Conservation (phyloP, 2,797 vertebrate species). For the Spea hammondii region DNA sequence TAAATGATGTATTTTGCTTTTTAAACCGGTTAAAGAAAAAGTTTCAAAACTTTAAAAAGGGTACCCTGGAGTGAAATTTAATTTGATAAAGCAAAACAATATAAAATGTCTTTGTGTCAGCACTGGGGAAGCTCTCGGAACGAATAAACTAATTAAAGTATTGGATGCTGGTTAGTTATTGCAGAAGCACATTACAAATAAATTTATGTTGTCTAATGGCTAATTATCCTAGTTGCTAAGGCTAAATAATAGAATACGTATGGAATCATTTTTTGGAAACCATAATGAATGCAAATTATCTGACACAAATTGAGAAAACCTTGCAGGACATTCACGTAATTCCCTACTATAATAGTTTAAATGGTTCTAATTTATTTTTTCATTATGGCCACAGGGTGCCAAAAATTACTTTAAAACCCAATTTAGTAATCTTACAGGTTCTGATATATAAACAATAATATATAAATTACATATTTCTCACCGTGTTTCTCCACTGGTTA, state of each 20-base stretch:
- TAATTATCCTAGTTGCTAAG: constrained; percentile 33
- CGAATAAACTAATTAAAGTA: constrained; percentile 37
- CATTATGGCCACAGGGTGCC: constrained; percentile 26
- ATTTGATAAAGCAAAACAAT: constrained; percentile 35
- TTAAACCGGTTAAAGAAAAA: constrained; percentile 38
- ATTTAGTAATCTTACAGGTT: constrained; percentile 18
- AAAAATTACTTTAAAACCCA: constrained; percentile 22
- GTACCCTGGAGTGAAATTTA: constrained; percentile 27
- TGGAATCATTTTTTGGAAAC: constrained; percentile 4
- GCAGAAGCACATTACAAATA: constrained; percentile 3
- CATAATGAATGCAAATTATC: constrained; percentile 42
- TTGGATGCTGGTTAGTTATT: constrained; percentile 8
- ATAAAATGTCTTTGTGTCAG: constrained; percentile 31
- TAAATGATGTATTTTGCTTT: constrained; percentile 8
- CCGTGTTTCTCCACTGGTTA: too few species aligned
- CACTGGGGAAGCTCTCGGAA: constrained; percentile 11
- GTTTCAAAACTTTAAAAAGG: constrained; percentile 35
- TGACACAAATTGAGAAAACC: constrained; percentile 9
- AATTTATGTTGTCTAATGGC: constrained; percentile 21
- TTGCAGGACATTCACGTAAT: constrained; percentile 19
- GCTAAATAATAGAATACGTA: constrained; percentile 29
- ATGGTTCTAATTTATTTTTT: constrained; percentile 34
- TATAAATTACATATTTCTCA: too few species aligned
- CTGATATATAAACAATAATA: neutral
- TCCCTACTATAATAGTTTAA: constrained; percentile 29